phyloP scores from a whole-genome alignment of 2,888 invertebrate species.

The Cheilosia vulpina region DNA sequence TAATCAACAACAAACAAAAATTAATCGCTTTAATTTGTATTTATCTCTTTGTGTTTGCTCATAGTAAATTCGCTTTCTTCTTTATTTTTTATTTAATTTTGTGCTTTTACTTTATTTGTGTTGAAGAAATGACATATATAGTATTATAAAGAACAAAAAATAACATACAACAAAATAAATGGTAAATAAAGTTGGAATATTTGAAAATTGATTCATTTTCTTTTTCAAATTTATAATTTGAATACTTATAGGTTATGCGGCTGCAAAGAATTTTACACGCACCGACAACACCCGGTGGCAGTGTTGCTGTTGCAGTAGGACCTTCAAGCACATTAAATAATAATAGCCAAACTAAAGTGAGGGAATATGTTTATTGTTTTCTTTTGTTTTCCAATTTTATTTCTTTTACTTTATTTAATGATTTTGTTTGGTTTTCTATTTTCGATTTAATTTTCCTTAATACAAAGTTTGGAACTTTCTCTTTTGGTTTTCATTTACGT shows the following conservation, averaged over 20 bases:
- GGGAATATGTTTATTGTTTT: slow-evolving; percentile 67
- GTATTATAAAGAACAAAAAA: slow-evolving; percentile 34
- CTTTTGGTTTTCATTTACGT: slow-evolving; percentile 33
- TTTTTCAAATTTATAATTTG: slow-evolving; percentile 71
- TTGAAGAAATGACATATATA: slow-evolving; percentile 8
- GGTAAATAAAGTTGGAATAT: slow-evolving; percentile 50
- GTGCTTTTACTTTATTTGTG: neutral
- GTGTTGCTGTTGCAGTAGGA: slow-evolving; percentile 83
- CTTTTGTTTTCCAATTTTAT: slow-evolving; percentile 13
- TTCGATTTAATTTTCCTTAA: slow-evolving; percentile 26
- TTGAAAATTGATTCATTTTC: slow-evolving; percentile 70
- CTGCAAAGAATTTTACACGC: slow-evolving; percentile 92
- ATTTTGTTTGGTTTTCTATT: slow-evolving; percentile 12
- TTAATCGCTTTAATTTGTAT: slow-evolving; percentile 64
- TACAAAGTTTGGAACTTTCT: slow-evolving; percentile 49
- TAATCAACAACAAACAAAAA: slow-evolving; percentile 13
- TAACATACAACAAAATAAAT: slow-evolving; percentile 42
- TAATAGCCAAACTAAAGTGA: slow-evolving; percentile 83
- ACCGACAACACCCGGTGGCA: slow-evolving; percentile 82
- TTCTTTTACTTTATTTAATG: slow-evolving; percentile 28
- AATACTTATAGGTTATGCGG: slow-evolving; percentile 88
- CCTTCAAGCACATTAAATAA: slow-evolving; percentile 83
- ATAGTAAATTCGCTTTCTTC: slow-evolving; percentile 33
- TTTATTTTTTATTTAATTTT: slow-evolving; percentile 10
- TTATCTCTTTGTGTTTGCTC: slow-evolving; percentile 36